Conservation (phyloP, 1,140 invertebrate genomes). For the Archegozetes longisetosus region DNA sequence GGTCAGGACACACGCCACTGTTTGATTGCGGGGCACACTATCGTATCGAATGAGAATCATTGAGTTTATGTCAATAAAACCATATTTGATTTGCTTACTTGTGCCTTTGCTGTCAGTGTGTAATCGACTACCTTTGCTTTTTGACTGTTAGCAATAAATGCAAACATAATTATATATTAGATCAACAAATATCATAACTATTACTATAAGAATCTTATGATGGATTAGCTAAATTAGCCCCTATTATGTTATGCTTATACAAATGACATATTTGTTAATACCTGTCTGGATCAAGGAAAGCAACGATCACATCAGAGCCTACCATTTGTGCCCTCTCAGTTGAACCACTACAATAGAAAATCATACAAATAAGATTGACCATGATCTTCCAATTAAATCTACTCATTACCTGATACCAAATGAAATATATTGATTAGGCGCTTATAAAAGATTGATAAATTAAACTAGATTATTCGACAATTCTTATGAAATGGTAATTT, state of each 20-base stretch:
- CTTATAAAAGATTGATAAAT: conserved; percentile 28
- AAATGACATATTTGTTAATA: neutral
- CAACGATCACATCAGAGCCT: conserved; percentile 63
- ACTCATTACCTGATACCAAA: conserved; percentile 47
- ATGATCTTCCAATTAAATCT: neutral
- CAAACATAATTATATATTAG: too few relatives aligned
- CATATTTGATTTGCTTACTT: neutral
- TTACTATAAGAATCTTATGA: too few relatives aligned
- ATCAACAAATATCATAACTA: too few relatives aligned
- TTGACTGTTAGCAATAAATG: neutral
- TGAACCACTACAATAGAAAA: conserved; percentile 38
- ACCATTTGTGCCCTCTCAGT: conserved; percentile 54
- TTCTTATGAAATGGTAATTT: too few relatives aligned
- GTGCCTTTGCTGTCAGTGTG: neutral
- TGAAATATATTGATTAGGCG: conserved; percentile 61
- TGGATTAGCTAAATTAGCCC: too few relatives aligned
- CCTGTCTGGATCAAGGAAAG: conserved; percentile 53
- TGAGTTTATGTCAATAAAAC: conserved; percentile 3
- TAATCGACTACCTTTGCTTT: neutral
- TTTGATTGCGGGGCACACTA: conserved; percentile 25
- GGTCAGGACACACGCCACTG: conserved; percentile 68
- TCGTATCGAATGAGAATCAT: neutral
- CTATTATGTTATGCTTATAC: neutral
- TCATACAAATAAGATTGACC: neutral
- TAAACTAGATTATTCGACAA: conserved; percentile 11